phyloP scores from a whole-genome alignment of 2,113 vertebrate species.

The Vidua chalybeata region DNA sequence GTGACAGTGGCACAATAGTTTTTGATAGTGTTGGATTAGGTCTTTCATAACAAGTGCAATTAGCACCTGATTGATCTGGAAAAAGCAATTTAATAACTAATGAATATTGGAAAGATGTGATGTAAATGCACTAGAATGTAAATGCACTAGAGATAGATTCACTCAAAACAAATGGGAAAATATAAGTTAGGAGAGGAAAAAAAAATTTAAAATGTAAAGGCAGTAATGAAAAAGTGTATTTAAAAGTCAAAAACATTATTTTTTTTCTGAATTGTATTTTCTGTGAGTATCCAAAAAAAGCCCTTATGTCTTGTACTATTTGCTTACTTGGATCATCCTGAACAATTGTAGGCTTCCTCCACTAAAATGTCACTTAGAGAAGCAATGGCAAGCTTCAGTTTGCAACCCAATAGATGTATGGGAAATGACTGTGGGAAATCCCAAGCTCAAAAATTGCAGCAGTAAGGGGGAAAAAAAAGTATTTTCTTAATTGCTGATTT shows the following conservation, averaged over 20 bases:
- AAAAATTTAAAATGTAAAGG: not conserved
- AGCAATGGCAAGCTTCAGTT: not conserved
- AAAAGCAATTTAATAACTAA: conserved; percentile 26
- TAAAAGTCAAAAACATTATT: not conserved
- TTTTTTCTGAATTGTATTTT: not conserved
- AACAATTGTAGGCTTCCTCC: not conserved
- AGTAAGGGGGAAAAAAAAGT: not conserved
- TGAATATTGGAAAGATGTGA: not conserved
- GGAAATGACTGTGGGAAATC: not conserved
- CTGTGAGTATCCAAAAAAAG: not conserved
- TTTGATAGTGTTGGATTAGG: not conserved
- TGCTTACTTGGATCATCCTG: not conserved
- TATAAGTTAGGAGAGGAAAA: not conserved
- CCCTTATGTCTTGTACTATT: not conserved
- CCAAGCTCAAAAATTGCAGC: not conserved
- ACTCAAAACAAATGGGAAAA: not conserved
- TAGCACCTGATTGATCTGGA: not conserved
- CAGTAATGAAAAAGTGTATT: not conserved
- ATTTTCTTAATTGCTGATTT: not conserved
- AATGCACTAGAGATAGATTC: not conserved
- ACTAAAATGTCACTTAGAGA: not conserved
- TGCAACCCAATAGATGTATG: not conserved
- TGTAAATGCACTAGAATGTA: not conserved
- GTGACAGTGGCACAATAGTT: accelerated
- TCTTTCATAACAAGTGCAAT: not conserved